Base-by-base conservation (phyloP, 2,888 invertebrate genomes). In the Rhogogaster chlorosoma region DNA sequence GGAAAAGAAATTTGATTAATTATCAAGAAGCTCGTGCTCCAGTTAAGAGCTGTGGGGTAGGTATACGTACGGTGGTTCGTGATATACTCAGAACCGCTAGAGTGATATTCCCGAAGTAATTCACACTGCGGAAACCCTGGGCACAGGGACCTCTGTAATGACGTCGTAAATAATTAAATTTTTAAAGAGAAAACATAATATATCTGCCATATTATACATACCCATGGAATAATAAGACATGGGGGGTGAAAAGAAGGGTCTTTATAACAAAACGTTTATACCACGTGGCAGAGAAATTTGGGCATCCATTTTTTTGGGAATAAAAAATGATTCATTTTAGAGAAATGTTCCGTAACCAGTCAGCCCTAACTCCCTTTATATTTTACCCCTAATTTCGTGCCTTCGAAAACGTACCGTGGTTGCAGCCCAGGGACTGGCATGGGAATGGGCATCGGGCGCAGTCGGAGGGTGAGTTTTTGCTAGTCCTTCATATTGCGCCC, bases 401-500 rank as follows among this genome's bases (percentile, higher is more conserved):
- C 32, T 67, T 3, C 26, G n/a, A 80, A 36, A 80, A 80, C 80
- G 32, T 26, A 80, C 57, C 38, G 22, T 26, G 80, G 57, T 38
- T 61, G 80, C 32, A 49, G 80, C 36, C 1, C 77, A 32, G 53
- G 61, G 29, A 22, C 4, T n/a, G 49, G 38, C 2, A 12, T 53
- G 18, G 53, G 38, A 15, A 22, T 53, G 7, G 53, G 32, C 18
- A 42, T 38, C 29, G 61, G 22, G 61, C 15, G 57, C 36, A 80
- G 38, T 38, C 36, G n/a, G 80, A 80, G 80, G 80, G 80, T 61
- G 82, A 45, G 42, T 67, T 83, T 67, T 83, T 83, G 67, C 82
- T 38, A 61, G 67, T 67, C 67, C 82, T 61, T 82, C 82, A 82
- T 42, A 61, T 82, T 64, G 82, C 82, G 82, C 61, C 15, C 38